A percentile compares a stretch with the other conserved stretches of the same genome.
phyloP scores from a whole-genome alignment of 2,888 invertebrate genomes.

The Plebejus anna region DNA sequence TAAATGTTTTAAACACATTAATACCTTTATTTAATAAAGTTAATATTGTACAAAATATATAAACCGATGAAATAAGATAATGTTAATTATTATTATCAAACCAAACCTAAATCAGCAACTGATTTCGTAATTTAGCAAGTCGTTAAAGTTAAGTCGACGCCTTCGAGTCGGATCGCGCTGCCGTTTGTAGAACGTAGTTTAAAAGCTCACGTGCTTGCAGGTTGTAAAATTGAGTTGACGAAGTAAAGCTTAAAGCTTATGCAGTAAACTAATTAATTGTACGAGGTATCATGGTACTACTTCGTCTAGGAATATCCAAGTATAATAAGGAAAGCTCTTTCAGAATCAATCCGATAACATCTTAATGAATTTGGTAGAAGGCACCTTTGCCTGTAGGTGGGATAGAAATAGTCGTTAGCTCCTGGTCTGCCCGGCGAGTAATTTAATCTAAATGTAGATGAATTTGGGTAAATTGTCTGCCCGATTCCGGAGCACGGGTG shows the following conservation, averaged over 20 bases:
- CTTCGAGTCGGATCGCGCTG: not conserved
- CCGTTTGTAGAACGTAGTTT: constrained; percentile 30
- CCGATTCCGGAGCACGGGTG: constrained; percentile 43
- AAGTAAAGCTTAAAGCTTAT: constrained; percentile 37
- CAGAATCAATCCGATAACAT: not conserved
- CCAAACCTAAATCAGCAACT: not conserved
- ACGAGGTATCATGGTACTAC: constrained; percentile 35
- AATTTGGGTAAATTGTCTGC: constrained; percentile 43
- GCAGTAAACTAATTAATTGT: constrained; percentile 34
- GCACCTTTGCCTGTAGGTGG: not conserved
- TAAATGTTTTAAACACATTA: not conserved
- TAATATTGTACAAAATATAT: not conserved
- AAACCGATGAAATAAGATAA: not conserved
- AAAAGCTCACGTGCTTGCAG: constrained; percentile 51
- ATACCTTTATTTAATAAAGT: not conserved
- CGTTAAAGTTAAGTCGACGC: constrained; percentile 17
- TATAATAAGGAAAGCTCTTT: not conserved
- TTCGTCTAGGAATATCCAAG: not conserved
- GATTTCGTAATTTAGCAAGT: not conserved
- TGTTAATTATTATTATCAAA: not conserved
- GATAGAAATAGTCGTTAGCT: constrained; percentile 34
- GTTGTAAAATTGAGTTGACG: constrained; percentile 62
- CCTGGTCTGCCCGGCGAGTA: constrained; percentile 43
- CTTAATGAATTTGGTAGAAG: not conserved
- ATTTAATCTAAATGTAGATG: constrained; percentile 53